Conservation (phyloP, 1,140 invertebrate genomes). For the Drosophila miranda region DNA sequence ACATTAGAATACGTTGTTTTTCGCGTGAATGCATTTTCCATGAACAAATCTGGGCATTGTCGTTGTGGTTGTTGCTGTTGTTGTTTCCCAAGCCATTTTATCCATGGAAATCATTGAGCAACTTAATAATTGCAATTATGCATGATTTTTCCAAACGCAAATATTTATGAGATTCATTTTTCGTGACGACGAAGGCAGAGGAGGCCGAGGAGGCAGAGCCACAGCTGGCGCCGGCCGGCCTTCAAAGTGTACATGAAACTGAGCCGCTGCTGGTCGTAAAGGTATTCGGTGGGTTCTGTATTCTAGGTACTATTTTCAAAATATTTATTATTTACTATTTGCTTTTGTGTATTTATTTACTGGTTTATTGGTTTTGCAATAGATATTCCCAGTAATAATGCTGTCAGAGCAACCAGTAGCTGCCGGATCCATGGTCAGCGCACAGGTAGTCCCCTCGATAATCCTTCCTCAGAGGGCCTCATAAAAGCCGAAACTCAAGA, state of each 20-base stretch:
- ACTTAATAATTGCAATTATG: constrained; percentile 64
- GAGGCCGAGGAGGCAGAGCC: neutral
- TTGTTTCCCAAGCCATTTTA: constrained; percentile 38
- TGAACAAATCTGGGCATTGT: constrained; percentile 17
- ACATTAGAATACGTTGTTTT: constrained; percentile 25
- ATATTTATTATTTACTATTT: too few relatives aligned
- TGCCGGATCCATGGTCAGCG: too few relatives aligned
- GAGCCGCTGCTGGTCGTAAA: too few relatives aligned
- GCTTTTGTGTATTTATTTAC: too few relatives aligned
- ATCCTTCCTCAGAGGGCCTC: too few relatives aligned
- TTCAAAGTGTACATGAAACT: constrained; percentile 17
- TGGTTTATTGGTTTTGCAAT: too few relatives aligned
- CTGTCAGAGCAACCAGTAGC: too few relatives aligned
- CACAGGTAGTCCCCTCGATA: too few relatives aligned
- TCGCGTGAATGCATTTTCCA: constrained; percentile 15
- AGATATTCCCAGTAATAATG: too few relatives aligned
- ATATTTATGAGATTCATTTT: constrained; percentile 41
- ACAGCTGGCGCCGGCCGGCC: constrained; percentile 11
- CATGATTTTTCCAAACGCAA: constrained; percentile 45
- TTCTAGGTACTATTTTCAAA: too few relatives aligned
- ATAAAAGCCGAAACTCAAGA: too few relatives aligned
- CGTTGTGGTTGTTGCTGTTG: constrained; percentile 14
- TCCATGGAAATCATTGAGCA: constrained; percentile 56
- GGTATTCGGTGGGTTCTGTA: too few relatives aligned
- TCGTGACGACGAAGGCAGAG: constrained; percentile 16